phyloP scores from a whole-genome alignment of 2,113 vertebrate species.

The Pachycephala philippinensis region DNA sequence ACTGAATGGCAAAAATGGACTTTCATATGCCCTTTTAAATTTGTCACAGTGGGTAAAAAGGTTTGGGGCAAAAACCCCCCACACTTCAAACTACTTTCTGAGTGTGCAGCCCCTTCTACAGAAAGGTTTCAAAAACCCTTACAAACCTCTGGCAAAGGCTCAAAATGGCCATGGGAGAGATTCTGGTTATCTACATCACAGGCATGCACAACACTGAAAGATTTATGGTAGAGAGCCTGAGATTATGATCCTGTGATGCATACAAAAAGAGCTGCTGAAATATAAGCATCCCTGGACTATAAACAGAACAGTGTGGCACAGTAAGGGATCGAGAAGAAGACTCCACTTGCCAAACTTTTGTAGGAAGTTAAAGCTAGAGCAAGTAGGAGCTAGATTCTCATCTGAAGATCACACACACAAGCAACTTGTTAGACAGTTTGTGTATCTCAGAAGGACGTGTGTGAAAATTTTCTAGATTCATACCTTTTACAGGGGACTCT shows the following conservation, averaged over 20 bases:
- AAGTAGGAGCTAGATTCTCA: not conserved
- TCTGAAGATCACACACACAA: not conserved
- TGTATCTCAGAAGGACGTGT: not conserved
- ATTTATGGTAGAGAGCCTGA: not conserved
- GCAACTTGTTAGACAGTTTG: not conserved
- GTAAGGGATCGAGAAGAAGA: not conserved
- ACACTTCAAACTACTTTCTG: not conserved
- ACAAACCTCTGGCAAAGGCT: not conserved
- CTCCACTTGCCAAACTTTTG: not conserved
- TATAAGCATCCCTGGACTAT: not conserved
- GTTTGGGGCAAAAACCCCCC: rapidly evolving
- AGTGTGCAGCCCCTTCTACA: not conserved
- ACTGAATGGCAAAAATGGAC: not conserved
- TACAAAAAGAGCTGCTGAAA: not conserved
- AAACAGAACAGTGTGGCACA: not conserved
- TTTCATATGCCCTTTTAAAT: not conserved
- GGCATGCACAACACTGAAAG: not conserved
- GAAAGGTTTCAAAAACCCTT: not conserved
- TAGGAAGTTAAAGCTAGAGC: not conserved
- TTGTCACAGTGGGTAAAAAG: not conserved
- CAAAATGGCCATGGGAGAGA: not conserved
- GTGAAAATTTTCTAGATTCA: not conserved
- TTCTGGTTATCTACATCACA: not conserved
- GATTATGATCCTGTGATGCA: not conserved
- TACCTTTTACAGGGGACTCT: not conserved